Evolutionary conservation across 2,113 vertebrate genomes (phyloP), one percentile per base, ranked within the genome.

Genomic region (Scytalopus superciliaris): DNA sequence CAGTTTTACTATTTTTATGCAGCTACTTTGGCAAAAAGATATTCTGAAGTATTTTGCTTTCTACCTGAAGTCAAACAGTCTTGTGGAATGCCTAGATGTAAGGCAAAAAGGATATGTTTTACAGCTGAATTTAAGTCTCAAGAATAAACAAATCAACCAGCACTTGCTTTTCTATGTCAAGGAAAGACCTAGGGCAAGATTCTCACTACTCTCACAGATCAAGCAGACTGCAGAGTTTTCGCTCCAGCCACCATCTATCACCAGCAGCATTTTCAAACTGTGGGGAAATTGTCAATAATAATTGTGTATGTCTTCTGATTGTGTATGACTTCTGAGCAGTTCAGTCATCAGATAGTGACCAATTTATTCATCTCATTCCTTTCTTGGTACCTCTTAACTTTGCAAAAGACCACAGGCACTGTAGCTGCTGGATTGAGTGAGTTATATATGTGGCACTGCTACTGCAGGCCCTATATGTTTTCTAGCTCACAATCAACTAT

Each of bases 111-210:
- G 90, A 40, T 92, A 27, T 86, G 55, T 93, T 90, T 90, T 96
- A 91, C 78, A 85, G 63, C 67, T 85, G 90, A 91, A 63, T 90
- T 88, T 74, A 80, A 74, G 68, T 92, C 68, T 94, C 2, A 10
- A 64, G 68, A 96, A 96, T 93, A 96, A 97, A 96, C 89, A 94
- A 93, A 92, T 95, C 94, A 96, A 72, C 56, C 16, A 75, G 83
- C 73, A 75, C 86, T 95, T 89, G 73, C 86, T 96, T 94, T 94
- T 90, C 69, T 84, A 47, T 93, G 91, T 97, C 94, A 92, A 73
- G 52, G 19, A 78, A 74, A 89, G 83, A 89, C 96, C 95, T 95
- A 90, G 64, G 95, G 95, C 96, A 87, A 97, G 84, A 89, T 97
- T 96, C 89, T 89, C 84, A 78, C 86, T 93, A 70, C 45, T 92